Base-by-base conservation (phyloP, 2,797 vertebrate genomes). In the Morelia viridis region DNA sequence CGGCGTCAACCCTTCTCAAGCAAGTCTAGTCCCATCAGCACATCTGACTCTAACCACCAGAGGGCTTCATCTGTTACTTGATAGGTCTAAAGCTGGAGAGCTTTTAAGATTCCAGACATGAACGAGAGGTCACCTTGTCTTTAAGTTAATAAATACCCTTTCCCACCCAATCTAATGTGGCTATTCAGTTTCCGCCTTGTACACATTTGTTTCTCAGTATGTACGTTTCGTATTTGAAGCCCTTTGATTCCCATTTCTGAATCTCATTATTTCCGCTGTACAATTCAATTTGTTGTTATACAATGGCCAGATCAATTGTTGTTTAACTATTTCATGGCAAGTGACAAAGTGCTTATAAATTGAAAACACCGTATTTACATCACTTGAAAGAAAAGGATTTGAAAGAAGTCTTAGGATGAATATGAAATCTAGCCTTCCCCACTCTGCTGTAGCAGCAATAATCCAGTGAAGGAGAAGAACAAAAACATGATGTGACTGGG, bases 31-130 rank as follows among this genome's bases (percentile, higher is more conserved):
- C 71, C 35, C 71, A 24, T 50, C 87, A 17, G 15, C 58, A 10
- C 1, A 76, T n/a, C 93, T 68, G 85, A 2, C 0, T 56, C 64
- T 87, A 88, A 92, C 93, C 96, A 94, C 94, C 85, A 96, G 95
- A 89, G 95, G 96, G 95, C 96, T 93, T 7, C 91, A 31, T 56
- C 6, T 26, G 35, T 35, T 41, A n/a, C 10, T 57, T 0, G n/a
- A 0, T 57, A 57, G 68, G 17, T 19, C 35, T 80, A 46, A 10
- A 80, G 60, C 2, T 90, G 10, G 5, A 1, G 19, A 68, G 56
- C 86, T 46, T 84, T 68, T 61, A 90, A 87, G 41, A 35, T 89
- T 86, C 10, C 0, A 2, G 31, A 22, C 1, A 61, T 24, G 53
- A 83, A 86, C 22, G 6, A 50, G 1, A 41, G 89, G 84, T 90